Conservation (phyloP, 1,140 invertebrate genomes). For the Drosophila aff. region DNA sequence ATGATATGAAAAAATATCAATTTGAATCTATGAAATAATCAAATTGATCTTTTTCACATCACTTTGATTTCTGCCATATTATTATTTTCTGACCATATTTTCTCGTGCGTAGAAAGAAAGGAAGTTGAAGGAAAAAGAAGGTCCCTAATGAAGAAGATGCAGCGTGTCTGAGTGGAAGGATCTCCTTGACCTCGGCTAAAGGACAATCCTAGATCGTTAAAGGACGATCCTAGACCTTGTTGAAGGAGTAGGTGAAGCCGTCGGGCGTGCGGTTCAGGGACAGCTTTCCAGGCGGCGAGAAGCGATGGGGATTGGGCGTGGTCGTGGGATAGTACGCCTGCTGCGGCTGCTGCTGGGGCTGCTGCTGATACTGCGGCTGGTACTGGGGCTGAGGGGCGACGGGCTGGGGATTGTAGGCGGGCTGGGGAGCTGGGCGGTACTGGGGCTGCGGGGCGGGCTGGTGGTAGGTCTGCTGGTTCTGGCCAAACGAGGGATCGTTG, state of each 20-base stretch:
- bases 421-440: constrained; percentile 81
- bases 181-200: constrained; percentile 27
- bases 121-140: constrained; percentile 19
- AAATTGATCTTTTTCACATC: background rate
- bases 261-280: constrained; percentile 93
- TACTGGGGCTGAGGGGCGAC: constrained; percentile 83
- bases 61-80: background rate
- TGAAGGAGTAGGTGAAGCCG: constrained; percentile 93
- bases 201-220: constrained; percentile 86
- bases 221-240: constrained; percentile 87
- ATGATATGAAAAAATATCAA: background rate
- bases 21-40: background rate
- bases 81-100: background rate
- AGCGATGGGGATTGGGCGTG: constrained; percentile 89
- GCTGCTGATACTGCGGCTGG: constrained; percentile 85
- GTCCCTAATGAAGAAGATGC: constrained; percentile 51
- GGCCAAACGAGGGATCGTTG: constrained; percentile 81
- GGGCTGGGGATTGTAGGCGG: constrained; percentile 83
- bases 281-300: constrained; percentile 93
- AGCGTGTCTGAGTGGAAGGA: constrained; percentile 57
- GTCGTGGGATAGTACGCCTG: constrained; percentile 86
- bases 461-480: constrained; percentile 78
- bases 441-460: constrained; percentile 76
- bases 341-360: constrained; percentile 74
- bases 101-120: constrained; percentile 10